These are phyloP conservation scores for Microctonus hyperodae DNA, from an alignment of 2,888 invertebrate species.

Conservation along the genomic window DNA sequence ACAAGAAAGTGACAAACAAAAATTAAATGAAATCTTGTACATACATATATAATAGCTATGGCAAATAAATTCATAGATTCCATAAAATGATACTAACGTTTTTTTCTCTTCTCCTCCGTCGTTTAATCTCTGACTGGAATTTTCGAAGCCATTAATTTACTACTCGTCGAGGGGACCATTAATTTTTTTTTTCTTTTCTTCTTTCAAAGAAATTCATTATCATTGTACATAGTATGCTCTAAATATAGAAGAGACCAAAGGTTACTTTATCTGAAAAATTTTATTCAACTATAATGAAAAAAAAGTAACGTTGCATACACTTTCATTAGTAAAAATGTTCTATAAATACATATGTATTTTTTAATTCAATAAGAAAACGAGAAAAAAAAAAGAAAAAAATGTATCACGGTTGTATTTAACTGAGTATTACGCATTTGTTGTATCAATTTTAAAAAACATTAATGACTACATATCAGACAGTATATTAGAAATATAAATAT, in stretches of 20 bases:
- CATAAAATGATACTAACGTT: neutral
- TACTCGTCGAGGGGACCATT: neutral
- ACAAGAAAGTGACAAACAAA: neutral
- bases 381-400: neutral
- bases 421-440: neutral
- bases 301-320: neutral
- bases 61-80: constrained; percentile 16
- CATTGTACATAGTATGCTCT: constrained; percentile 17
- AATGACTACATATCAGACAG: too few species aligned
- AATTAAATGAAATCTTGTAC: constrained; percentile 1
- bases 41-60: constrained; percentile 10
- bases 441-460: neutral
- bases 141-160: neutral
- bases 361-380: too few species aligned
- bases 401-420: neutral
- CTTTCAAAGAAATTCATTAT: constrained; percentile 18
- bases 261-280: constrained; percentile 42
- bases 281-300: constrained; percentile 9
- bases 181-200: neutral
- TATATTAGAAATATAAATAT: constrained; percentile 13
- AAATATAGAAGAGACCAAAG: constrained; percentile 44
- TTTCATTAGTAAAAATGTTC: neutral
- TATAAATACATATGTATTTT: neutral
- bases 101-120: constrained; percentile 1
- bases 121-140: neutral